These are phyloP conservation scores for Drosophila bocki DNA, from an alignment of 1,140 invertebrate species.

Conservation along the genomic window DNA sequence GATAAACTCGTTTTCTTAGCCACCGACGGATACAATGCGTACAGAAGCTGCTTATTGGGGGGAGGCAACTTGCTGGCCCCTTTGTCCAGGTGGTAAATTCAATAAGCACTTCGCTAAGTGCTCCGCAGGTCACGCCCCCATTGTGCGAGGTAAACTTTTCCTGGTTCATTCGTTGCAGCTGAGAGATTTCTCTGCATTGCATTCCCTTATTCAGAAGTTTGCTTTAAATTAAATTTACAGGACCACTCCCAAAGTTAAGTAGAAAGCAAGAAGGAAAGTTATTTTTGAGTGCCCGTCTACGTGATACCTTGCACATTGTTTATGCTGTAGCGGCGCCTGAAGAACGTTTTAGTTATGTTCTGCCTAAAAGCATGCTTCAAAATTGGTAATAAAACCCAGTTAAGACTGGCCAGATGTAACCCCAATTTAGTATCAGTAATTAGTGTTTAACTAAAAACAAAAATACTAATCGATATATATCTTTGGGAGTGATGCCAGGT, in stretches of 20 bases:
- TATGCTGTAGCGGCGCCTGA: too few species aligned
- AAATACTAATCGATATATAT: too few species aligned
- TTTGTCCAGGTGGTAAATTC: constrained; percentile 43
- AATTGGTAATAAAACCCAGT: too few species aligned
- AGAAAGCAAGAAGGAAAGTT: background rate
- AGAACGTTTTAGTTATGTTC: too few species aligned
- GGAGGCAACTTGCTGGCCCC: background rate
- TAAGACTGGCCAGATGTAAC: too few species aligned
- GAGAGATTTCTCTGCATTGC: constrained; percentile 35
- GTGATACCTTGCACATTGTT: background rate
- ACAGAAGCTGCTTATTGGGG: constrained; percentile 18
- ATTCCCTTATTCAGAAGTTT: constrained; percentile 22
- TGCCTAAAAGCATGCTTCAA: too few species aligned
- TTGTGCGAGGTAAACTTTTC: constrained; percentile 34
- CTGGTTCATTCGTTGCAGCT: constrained; percentile 16
- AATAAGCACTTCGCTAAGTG: constrained; percentile 52
- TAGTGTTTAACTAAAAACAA: too few species aligned
- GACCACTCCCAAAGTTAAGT: constrained; percentile 21
- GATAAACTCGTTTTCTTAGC: constrained; percentile 34
- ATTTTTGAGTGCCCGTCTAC: background rate
- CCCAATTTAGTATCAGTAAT: too few species aligned
- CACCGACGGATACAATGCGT: constrained; percentile 9
- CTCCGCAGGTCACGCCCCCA: constrained; percentile 31
- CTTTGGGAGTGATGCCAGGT: too few species aligned
- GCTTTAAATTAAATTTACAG: constrained; percentile 66